Conservation (phyloP, 2,113 vertebrate species). For the Silurus asotus region DNA sequence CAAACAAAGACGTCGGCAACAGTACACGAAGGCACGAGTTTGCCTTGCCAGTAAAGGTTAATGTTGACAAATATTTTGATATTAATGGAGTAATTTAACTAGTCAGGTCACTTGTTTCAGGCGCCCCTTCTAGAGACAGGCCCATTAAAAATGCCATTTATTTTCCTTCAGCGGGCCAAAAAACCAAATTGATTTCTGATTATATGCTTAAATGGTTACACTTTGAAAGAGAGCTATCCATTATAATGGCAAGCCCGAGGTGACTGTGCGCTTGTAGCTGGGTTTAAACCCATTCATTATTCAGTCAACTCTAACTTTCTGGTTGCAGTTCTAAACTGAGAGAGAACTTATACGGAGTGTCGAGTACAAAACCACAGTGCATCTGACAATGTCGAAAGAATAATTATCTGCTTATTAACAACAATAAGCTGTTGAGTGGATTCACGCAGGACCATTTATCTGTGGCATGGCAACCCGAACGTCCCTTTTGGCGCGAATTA, state of each 20-base stretch:
- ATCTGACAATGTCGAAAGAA: neutral
- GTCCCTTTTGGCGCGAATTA: neutral
- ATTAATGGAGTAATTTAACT: constrained; percentile 74
- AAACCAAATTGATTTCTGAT: constrained; percentile 62
- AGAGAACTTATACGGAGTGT: neutral
- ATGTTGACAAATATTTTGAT: constrained; percentile 78
- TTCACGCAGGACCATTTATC: neutral
- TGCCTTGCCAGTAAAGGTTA: constrained; percentile 75
- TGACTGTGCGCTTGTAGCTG: constrained; percentile 20
- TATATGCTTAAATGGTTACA: constrained; percentile 58
- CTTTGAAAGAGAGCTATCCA: constrained; percentile 49
- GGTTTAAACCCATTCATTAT: constrained; percentile 13
- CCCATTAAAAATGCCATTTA: constrained; percentile 66
- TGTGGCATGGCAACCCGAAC: neutral
- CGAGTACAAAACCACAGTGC: neutral
- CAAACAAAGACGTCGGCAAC: constrained; percentile 67
- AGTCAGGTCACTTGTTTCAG: constrained; percentile 72
- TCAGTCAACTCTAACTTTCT: neutral
- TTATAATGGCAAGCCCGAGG: constrained; percentile 33
- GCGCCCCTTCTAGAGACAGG: constrained; percentile 61
- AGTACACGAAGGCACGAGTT: constrained; percentile 67
- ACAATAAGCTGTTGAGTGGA: neutral
- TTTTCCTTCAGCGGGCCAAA: constrained; percentile 60
- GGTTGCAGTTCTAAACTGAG: neutral
- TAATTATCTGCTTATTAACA: neutral